These are phyloP conservation scores for Plodia interpunctella DNA, from an alignment of 1,140 invertebrate genomes.

Conservation along the genomic window DNA sequence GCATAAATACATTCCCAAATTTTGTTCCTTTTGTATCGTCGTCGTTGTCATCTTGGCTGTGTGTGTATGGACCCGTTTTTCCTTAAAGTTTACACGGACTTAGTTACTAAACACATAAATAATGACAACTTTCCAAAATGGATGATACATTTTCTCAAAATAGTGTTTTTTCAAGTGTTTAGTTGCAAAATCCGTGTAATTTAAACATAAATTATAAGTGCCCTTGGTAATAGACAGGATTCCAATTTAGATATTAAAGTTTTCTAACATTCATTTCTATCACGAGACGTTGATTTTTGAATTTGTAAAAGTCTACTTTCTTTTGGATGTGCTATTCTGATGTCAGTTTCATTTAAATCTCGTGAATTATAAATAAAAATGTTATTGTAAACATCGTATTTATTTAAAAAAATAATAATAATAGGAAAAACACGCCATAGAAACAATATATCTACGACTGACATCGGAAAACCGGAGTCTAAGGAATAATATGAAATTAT, in stretches of 20 bases:
- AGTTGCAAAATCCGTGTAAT: background rate
- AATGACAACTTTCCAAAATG: too few relatives aligned
- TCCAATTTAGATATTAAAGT: background rate
- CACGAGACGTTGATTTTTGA: background rate
- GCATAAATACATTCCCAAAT: too few relatives aligned
- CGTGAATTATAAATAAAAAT: too few relatives aligned
- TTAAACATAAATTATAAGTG: slow-evolving; percentile 2
- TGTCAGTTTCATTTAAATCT: background rate
- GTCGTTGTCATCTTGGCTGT: background rate
- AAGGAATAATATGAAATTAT: too few relatives aligned
- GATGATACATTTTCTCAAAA: background rate
- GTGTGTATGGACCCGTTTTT: background rate
- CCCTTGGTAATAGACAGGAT: slow-evolving; percentile 1
- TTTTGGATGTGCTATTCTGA: background rate
- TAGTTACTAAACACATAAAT: background rate
- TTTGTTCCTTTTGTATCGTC: too few relatives aligned
- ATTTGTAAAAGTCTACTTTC: background rate
- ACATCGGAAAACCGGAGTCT: too few relatives aligned
- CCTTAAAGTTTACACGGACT: background rate
- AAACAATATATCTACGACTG: too few relatives aligned
- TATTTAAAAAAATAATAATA: too few relatives aligned
- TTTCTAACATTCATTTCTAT: background rate
- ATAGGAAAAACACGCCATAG: too few relatives aligned
- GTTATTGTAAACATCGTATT: too few relatives aligned
- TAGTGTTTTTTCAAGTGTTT: background rate